A percentile compares a stretch with the other conserved stretches of the same genome.
Evolutionary conservation across 2,797 vertebrate genomes (phyloP).

Genomic region (Tadarida brasiliensis): DNA sequence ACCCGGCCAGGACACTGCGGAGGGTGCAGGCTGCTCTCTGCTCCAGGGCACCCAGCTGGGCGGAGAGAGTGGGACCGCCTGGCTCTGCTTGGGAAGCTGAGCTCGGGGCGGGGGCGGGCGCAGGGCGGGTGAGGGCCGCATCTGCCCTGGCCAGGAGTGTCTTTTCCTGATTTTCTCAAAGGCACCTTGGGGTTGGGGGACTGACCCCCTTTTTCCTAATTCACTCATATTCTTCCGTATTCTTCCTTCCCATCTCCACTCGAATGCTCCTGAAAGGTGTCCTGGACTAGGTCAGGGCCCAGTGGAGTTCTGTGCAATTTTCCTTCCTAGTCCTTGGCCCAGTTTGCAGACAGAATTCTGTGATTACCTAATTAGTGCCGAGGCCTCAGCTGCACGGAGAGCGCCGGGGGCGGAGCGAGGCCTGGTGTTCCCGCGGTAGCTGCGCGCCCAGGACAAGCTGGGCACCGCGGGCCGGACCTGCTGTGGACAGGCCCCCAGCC

Average conservation of each 20-base stretch:
- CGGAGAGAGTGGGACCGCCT: not conserved
- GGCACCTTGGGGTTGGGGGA: not conserved
- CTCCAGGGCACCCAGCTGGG: not conserved
- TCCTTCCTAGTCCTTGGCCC: conserved; percentile 12
- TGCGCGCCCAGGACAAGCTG: not conserved
- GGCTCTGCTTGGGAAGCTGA: not conserved
- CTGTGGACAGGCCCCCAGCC: not conserved
- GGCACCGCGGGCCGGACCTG: too few species aligned
- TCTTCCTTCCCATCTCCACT: not conserved
- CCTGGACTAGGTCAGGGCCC: conserved; percentile 25
- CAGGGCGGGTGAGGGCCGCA: not conserved
- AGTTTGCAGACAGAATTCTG: not conserved
- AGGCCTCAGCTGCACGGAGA: not conserved
- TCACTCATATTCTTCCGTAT: not conserved
- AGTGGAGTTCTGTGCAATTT: not conserved
- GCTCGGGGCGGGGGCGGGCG: not conserved
- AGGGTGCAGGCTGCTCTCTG: not conserved
- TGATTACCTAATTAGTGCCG: not conserved
- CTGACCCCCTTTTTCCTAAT: not conserved
- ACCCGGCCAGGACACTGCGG: not conserved
- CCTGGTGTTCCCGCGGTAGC: not conserved
- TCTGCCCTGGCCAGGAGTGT: not conserved
- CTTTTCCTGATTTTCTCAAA: conserved; percentile 36
- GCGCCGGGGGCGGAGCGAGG: not conserved
- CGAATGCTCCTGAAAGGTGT: not conserved